phyloP scores from a whole-genome alignment of 2,113 vertebrate genomes.

The Chloebia gouldiae region DNA sequence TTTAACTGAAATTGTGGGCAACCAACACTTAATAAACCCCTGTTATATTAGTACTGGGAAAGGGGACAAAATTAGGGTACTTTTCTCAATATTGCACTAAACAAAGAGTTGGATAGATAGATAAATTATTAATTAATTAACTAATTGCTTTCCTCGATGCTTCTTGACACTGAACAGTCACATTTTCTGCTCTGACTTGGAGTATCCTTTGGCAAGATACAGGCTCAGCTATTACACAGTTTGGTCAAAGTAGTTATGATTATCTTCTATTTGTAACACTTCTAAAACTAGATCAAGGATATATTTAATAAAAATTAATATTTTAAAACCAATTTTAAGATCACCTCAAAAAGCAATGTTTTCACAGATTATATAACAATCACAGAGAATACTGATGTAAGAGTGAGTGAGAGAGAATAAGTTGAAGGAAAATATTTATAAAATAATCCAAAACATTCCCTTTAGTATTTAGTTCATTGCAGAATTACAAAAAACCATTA shows the following conservation, averaged over 20 bases:
- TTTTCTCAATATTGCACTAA: background rate
- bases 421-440: background rate
- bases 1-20: background rate
- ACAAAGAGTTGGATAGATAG: background rate
- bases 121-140: background rate
- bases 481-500: background rate
- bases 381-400: background rate
- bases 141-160: background rate
- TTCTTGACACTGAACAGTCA: background rate
- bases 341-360: background rate
- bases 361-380: background rate
- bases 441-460: background rate
- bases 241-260: background rate
- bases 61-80: background rate
- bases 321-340: background rate
- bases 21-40: background rate
- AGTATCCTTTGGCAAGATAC: background rate
- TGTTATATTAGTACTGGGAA: background rate
- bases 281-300: background rate
- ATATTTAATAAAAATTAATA: background rate
- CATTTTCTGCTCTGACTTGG: background rate
- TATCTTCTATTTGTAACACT: background rate
- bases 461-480: background rate
- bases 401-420: background rate
- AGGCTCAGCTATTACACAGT: background rate